Evolutionary conservation across 2,888 invertebrate genomes (phyloP).

Genomic region (Phorcus lineatus): DNA sequence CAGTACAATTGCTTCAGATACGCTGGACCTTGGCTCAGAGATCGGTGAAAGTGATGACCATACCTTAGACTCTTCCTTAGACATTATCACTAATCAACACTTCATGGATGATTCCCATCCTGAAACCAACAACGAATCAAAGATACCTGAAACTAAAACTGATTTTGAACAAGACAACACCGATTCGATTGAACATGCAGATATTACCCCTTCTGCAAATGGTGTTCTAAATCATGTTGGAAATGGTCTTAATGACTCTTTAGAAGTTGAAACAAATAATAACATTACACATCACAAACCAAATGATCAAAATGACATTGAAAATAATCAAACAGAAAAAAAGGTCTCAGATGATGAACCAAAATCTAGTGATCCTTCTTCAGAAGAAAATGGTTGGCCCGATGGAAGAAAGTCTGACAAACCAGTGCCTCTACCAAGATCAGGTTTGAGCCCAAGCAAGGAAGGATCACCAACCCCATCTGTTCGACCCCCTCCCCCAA

Average conservation of each 20-base stretch:
- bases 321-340: not conserved
- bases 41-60: slow-evolving; percentile 14
- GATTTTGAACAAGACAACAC: no score
- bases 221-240: no score
- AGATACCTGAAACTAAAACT: no score
- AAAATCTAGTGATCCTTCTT: not conserved
- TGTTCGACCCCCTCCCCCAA: slow-evolving; percentile 41
- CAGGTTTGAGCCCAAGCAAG: not conserved
- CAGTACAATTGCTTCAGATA: not conserved
- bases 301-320: not conserved
- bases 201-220: no score
- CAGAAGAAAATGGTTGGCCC: not conserved
- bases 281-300: no score
- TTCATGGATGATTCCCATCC: no score
- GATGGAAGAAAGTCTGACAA: not conserved
- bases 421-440: not conserved
- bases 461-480: slow-evolving; percentile 29
- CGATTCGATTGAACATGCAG: no score
- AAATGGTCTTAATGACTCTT: no score
- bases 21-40: not conserved
- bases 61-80: no score
- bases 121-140: no score
- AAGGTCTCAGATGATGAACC: not conserved
- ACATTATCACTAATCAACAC: no score
- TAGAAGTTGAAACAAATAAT: no score